A percentile compares a stretch with the other conserved stretches of the same genome.
Conservation (phyloP, 2,113 vertebrate genomes). For the Pitta sordida region DNA sequence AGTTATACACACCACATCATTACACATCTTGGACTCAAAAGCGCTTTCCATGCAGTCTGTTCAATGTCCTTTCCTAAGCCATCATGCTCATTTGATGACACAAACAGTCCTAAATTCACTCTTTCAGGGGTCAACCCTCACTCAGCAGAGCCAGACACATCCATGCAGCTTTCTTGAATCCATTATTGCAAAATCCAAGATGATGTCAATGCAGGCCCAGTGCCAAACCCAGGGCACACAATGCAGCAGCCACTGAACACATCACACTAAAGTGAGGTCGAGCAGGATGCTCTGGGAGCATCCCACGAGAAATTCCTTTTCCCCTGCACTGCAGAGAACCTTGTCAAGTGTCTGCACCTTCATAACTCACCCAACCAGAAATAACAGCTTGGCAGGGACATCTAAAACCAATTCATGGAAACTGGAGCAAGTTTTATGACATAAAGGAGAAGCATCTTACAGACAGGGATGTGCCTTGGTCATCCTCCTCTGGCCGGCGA, state of each 20-base stretch:
- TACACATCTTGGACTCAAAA: background rate
- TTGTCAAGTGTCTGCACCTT: background rate
- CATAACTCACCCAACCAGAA: background rate
- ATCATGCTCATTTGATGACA: background rate
- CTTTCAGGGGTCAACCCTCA: background rate
- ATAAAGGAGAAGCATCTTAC: conserved; percentile 68
- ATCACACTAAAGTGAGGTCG: background rate
- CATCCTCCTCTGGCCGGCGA: conserved; percentile 59
- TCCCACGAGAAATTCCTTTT: background rate
- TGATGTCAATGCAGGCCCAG: background rate
- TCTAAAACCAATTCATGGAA: background rate
- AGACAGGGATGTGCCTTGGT: background rate
- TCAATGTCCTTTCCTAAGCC: background rate
- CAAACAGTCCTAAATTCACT: background rate
- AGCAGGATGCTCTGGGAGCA: background rate
- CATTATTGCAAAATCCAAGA: conserved; percentile 11
- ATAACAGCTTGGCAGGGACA: background rate
- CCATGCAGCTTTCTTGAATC: conserved; percentile 20
- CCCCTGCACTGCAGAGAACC: background rate
- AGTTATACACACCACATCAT: background rate
- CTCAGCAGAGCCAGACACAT: background rate
- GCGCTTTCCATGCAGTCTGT: background rate
- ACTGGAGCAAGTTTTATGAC: background rate
- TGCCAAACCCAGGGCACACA: conserved; percentile 24
- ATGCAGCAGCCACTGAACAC: background rate